Conservation (phyloP, 2,797 vertebrate species). For the Cercopithecus petaurista region DNA sequence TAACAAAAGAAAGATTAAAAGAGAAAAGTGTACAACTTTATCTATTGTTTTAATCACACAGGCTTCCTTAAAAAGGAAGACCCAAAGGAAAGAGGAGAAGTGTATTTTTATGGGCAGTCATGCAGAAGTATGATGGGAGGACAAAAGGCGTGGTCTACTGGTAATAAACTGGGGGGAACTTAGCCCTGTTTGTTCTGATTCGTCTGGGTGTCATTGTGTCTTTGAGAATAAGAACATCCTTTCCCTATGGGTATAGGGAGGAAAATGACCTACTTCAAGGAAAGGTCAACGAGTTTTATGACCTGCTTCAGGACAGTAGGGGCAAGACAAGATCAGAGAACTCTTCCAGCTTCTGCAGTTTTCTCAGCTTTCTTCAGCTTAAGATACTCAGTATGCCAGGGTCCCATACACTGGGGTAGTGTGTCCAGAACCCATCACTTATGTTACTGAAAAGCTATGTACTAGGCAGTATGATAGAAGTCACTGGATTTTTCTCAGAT, state of each 20-base stretch:
- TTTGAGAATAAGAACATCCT: neutral
- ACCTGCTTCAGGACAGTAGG: too few species aligned
- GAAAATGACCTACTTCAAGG: neutral
- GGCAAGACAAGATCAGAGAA: neutral
- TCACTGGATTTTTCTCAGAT: neutral
- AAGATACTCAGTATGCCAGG: neutral
- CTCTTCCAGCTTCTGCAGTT: neutral
- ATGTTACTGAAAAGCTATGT: neutral
- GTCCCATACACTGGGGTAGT: too few species aligned
- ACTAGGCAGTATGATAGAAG: too few species aligned
- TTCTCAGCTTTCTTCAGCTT: neutral
- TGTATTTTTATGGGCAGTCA: neutral
- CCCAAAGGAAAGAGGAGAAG: neutral
- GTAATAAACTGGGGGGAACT: neutral
- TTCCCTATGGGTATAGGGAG: neutral
- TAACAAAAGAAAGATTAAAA: neutral
- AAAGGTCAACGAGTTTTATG: neutral
- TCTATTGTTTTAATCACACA: neutral
- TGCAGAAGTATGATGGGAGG: neutral
- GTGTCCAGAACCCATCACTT: neutral
- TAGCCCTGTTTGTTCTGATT: neutral
- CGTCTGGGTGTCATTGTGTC: neutral
- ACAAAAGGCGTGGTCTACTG: neutral
- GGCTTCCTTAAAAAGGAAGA: too few species aligned
- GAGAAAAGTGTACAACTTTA: neutral